Evolutionary conservation across 2,113 vertebrate species (phyloP), one percentile per base, ranked within the genome.

Genomic region (Strix aluco): DNA sequence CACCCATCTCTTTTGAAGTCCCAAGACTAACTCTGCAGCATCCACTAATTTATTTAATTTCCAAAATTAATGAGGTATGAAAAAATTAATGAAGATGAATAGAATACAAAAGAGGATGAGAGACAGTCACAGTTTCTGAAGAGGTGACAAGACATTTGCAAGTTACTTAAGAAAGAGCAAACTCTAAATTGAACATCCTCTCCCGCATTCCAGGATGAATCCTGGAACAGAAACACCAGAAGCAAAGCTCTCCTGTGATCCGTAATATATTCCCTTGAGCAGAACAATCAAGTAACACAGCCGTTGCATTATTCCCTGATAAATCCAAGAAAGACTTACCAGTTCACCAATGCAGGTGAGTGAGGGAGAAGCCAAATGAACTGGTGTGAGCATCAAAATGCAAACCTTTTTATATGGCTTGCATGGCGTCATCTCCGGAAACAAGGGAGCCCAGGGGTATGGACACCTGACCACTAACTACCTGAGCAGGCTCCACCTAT

Each of bases 381-480:
- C 92, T 97, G 75, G 25, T 13, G 83, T 32, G 59, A 86, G 69
- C 91, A 59, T 71, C 89, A 27, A 4, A 66, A 70, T 6, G 69
- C 75, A 11, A 86, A 91, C 10, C 80, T 94, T 97, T 94, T 95
- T 97, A 96, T 96, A 94, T 1, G 69, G 69, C 77, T 29, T 8
- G 91, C 9, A 6, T 17, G 74, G 91, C 94, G 63, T 95, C 94
- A 86, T 2, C 88, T 58, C 95, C 95, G 96, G 95, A 97, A 97
- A 71, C 81, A 30, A 22, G n/a, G 89, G 51, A 97, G 95, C 96
- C 95, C 94, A 86, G 86, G 83, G 96, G 91, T 74, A 80, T 9
- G 92, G 88, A 70, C 67, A 78, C 32, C 42, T 91, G 95, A 92
- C 96, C 96, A 97, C 94, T 92, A 96, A 96, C 47, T 84, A 82